These are phyloP conservation scores for Aporophyla nigra DNA, from an alignment of 2,888 invertebrate genomes.

Conservation along the genomic window DNA sequence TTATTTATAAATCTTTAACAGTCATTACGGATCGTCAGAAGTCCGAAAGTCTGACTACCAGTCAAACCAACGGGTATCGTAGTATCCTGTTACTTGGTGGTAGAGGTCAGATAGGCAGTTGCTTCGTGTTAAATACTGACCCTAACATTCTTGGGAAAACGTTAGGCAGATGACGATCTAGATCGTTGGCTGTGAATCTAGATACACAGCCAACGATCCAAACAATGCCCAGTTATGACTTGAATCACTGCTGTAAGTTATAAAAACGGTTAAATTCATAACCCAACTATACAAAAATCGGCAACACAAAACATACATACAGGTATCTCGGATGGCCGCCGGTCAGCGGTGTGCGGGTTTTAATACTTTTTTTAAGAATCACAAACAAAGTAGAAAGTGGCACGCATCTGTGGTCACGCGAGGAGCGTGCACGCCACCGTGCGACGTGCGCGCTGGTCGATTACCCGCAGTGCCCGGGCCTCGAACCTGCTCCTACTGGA, in stretches of 20 bases:
- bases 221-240: too few relatives aligned
- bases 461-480: constrained; percentile 60
- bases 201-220: not conserved
- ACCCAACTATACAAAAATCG: constrained; percentile 36
- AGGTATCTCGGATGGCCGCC: constrained; percentile 52
- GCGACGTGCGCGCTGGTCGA: constrained; percentile 66
- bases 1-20: too few relatives aligned
- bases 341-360: constrained; percentile 69
- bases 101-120: too few relatives aligned
- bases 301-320: constrained; percentile 49
- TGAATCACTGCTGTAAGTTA: too few relatives aligned
- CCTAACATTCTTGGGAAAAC: too few relatives aligned
- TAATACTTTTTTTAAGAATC: constrained; percentile 86
- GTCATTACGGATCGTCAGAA: too few relatives aligned
- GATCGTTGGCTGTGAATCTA: too few relatives aligned
- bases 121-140: too few relatives aligned
- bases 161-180: too few relatives aligned
- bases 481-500: constrained; percentile 39
- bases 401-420: constrained; percentile 75
- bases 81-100: too few relatives aligned
- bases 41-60: too few relatives aligned
- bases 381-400: constrained; percentile 81
- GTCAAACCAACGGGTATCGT: too few relatives aligned
- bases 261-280: constrained; percentile 25
- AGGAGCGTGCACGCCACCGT: constrained; percentile 74